Evolutionary conservation across 2,797 vertebrate genomes (phyloP), one percentile per base, ranked within the genome.

Genomic region (Champsocephalus gunnari): DNA sequence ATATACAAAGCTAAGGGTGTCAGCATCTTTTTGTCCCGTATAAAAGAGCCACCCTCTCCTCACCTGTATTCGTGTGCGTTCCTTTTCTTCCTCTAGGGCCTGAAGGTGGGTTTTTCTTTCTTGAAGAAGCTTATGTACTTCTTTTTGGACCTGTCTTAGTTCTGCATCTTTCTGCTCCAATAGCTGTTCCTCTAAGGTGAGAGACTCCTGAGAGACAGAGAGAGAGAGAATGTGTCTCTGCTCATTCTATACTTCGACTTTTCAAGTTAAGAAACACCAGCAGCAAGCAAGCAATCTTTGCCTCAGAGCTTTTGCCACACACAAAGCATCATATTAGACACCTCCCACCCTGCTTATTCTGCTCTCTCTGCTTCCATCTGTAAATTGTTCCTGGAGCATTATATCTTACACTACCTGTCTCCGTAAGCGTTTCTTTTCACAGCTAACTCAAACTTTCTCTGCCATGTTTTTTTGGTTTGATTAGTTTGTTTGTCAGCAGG

Each of bases 51-150:
- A 4, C 6, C 28, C n/a, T 54, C 24, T 67, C 53, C 69, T 79
- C 12, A 98, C 97, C 95, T 96, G 95, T 67, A 96, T 82, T n/a
- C 83, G 94, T 55, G 87, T 93, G 53, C 73, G 89, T 75, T 95
- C 91, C 57, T 94, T 92, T 24, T 95, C 92, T 44, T 96, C 90
- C 83, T 94, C 91, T 81, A 96, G 91, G 58, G 75, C 91, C 28
- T 90, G 60, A 34, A 94, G 47, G 24, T 92, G 86, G 56, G 75
- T 87, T 81, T 90, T 82, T 14, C 90, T 94, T 82, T 96, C 92
- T 69, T 94, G 91, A 57, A 92, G 71, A 74, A 96, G 85, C 76
- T 79, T 84, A 45, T 95, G 88, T 54, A 94, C 71, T 82, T 95
- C 90, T 76, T 90, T 90, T 65, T 94, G 90, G n/a, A 95, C 56